phyloP scores from a whole-genome alignment of 2,888 invertebrate genomes.

The Acrobasis repandana region DNA sequence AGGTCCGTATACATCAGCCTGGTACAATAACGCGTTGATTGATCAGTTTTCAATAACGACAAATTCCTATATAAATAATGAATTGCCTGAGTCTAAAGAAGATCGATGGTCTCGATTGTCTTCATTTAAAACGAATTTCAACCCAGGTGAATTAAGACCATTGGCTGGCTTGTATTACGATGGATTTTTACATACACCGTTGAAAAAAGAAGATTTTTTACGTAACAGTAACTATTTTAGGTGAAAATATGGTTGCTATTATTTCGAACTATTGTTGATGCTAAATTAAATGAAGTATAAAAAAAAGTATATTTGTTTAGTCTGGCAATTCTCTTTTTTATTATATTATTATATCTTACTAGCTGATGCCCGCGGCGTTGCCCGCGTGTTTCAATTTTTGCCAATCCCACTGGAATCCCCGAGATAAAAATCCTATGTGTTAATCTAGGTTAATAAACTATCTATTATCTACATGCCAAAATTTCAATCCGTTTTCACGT shows the following conservation, averaged over 20 bases:
- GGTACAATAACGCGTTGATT: constrained; percentile 54
- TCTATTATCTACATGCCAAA: too few relatives aligned
- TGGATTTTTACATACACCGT: constrained; percentile 64
- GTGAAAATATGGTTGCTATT: constrained; percentile 1
- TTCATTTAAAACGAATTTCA: constrained; percentile 42
- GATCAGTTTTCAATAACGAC: constrained; percentile 67
- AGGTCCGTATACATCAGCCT: constrained; percentile 51
- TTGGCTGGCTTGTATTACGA: constrained; percentile 75
- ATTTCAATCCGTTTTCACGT: too few relatives aligned
- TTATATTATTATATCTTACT: too few relatives aligned
- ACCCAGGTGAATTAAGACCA: constrained; percentile 60
- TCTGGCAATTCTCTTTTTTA: too few relatives aligned
- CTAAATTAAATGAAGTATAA: not conserved
- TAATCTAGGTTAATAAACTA: too few relatives aligned
- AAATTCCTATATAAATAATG: constrained; percentile 56
- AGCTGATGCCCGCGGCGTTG: too few relatives aligned
- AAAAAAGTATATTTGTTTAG: not conserved
- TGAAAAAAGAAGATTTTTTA: constrained; percentile 55
- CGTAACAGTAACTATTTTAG: constrained; percentile 46
- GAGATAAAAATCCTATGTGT: too few relatives aligned
- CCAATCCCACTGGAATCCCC: too few relatives aligned
- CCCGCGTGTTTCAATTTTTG: too few relatives aligned
- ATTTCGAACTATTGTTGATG: too few relatives aligned
- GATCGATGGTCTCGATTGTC: constrained; percentile 63
- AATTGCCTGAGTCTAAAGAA: constrained; percentile 44